Evolutionary conservation across 2,888 invertebrate species (phyloP), one percentile per base, ranked within the genome.

Genomic region (Nomada fucata): DNA sequence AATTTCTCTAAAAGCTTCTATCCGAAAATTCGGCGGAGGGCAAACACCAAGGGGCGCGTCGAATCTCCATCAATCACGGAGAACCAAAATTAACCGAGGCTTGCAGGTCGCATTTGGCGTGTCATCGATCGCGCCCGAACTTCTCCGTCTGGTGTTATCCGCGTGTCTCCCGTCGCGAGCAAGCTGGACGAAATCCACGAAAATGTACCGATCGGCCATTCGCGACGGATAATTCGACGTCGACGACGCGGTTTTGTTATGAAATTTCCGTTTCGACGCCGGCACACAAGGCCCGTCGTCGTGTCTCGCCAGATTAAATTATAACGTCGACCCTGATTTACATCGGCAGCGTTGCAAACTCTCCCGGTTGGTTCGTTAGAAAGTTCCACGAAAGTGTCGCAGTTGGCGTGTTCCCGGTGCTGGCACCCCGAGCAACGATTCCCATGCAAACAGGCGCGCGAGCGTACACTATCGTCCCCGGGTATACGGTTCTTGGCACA

Each of bases 261-360:
- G 61, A 67, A 79, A 80, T 74, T 72, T 52, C 72, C 65, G 65
- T 15, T 15, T 44, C 57, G 53, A 55, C 65, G 67, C 61, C 60
- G 61, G 65, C 50, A 50, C 71, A 71, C 65, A 23, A 63, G 57
- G 64, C 55, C 76, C 71, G 47, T 71, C 71, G 63, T 50, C 57
- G 76, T 23, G 36, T 76, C 70, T 47, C 57, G 71, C 7, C 50
- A 63, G 72, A 87, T 87, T 84, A 87, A 84, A 85, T 87, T 87
- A 87, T 82, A 87, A 82, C 81, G 75, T 79, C 60, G 67, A 29
- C 64, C 63, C 79, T 79, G 79, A 86, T 75, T 77, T 87, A 85
- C 78, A 82, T 87, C 81, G 81, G 79, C 79, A 84, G 78, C 73
- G 75, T 52, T 67, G 68, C 65, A 50, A 74, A 64, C 72, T 61